Evolutionary conservation across 2,888 invertebrate species (phyloP).

Genomic region (Hypselothyrea guttata): DNA sequence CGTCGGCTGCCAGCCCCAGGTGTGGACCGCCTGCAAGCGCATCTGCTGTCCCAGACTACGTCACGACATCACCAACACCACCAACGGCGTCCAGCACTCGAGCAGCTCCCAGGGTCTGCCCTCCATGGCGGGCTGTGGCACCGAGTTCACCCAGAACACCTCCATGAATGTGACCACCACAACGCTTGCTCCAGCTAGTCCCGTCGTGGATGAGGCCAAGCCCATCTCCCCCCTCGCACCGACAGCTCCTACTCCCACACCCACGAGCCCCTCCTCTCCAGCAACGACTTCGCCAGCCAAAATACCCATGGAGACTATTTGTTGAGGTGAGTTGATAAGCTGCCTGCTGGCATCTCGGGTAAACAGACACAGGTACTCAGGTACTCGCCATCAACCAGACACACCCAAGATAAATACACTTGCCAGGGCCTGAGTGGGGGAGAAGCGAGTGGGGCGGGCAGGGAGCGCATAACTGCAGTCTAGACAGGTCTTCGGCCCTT

Average conservation of each 20-base stretch:
- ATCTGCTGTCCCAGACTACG: conserved; percentile 85
- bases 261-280: background rate
- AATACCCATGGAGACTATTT: conserved; percentile 86
- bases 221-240: background rate
- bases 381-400: no score
- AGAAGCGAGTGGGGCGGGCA: no score
- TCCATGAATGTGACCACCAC: conserved; percentile 62
- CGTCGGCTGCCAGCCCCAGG: conserved; percentile 94
- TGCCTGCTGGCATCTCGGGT: background rate
- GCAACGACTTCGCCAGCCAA: conserved; percentile 71
- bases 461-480: no score
- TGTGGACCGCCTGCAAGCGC: conserved; percentile 87
- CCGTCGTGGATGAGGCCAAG: conserved; percentile 9
- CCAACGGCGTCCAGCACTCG: conserved; percentile 87
- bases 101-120: conserved; percentile 91
- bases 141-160: conserved; percentile 77
- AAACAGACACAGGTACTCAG: conserved; percentile 20
- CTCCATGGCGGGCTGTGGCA: conserved; percentile 85
- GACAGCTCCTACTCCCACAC: background rate
- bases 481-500: no score
- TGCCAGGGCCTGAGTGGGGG: no score
- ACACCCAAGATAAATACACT: conserved; percentile 29
- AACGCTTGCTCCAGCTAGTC: conserved; percentile 27
- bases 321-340: conserved; percentile 82
- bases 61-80: conserved; percentile 84